Evolutionary conservation across 2,113 vertebrate genomes (phyloP).

Genomic region (Rattus rattus): DNA sequence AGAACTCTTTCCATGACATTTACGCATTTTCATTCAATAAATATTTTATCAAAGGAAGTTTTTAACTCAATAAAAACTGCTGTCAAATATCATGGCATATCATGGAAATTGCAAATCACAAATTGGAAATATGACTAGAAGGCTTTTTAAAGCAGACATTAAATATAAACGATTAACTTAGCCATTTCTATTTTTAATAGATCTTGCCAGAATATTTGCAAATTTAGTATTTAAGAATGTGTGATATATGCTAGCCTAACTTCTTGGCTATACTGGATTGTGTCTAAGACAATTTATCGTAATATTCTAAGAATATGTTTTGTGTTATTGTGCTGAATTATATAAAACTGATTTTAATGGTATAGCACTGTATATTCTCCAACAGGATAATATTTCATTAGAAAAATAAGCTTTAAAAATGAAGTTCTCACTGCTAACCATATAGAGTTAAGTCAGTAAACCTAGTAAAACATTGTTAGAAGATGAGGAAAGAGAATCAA

Average conservation of each 20-base stretch:
- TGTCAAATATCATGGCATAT: not conserved
- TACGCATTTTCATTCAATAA: slow-evolving; percentile 17
- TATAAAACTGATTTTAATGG: not conserved
- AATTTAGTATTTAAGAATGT: not conserved
- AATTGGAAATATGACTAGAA: not conserved
- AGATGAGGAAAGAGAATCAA: not conserved
- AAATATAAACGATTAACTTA: not conserved
- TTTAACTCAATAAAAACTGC: slow-evolving; percentile 10
- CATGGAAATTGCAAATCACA: not conserved
- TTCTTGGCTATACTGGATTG: not conserved
- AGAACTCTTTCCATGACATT: not conserved
- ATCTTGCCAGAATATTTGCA: not conserved
- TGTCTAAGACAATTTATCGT: not conserved
- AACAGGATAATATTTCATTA: not conserved
- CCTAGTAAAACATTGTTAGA: not conserved
- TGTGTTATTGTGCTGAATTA: not conserved
- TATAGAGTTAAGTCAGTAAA: slow-evolving; percentile 23
- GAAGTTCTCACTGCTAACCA: not conserved
- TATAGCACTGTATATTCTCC: slow-evolving; percentile 23
- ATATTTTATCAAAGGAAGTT: slow-evolving; percentile 54
- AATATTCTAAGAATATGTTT: not conserved
- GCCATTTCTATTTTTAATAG: slow-evolving; percentile 29
- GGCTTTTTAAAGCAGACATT: not conserved
- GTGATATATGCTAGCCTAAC: not conserved
- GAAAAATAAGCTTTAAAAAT: not conserved